Percentiles rank a stretch among this genome's conserved stretches.
These are phyloP conservation scores for Eilema griseolum DNA, from an alignment of 2,888 invertebrate species.

Conservation along the genomic window DNA sequence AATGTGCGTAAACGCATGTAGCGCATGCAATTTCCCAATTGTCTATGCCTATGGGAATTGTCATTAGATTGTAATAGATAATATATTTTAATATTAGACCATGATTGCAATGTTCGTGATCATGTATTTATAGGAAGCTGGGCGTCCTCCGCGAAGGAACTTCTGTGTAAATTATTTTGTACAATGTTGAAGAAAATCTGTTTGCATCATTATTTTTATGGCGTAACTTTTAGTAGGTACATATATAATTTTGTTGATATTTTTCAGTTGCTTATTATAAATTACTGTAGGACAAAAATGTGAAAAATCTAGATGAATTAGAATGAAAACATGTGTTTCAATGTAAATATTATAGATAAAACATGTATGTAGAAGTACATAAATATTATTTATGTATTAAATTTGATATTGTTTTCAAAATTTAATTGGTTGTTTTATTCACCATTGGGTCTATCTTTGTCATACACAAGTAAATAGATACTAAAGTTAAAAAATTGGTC, in stretches of 20 bases:
- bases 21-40: constrained; percentile 50
- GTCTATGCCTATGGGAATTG: constrained; percentile 55
- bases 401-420: constrained; percentile 88
- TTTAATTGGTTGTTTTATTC: constrained; percentile 78
- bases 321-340: constrained; percentile 83
- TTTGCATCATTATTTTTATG: constrained; percentile 76
- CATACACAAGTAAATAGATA: not conserved
- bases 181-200: constrained; percentile 70
- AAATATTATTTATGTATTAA: constrained; percentile 87
- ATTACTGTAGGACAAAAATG: constrained; percentile 71
- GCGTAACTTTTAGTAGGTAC: constrained; percentile 56
- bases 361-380: constrained; percentile 86
- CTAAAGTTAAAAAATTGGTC: too few relatives aligned
- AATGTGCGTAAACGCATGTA: constrained; percentile 51
- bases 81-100: constrained; percentile 74
- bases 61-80: constrained; percentile 67
- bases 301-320: constrained; percentile 76
- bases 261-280: constrained; percentile 79
- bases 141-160: constrained; percentile 58
- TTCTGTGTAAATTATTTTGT: constrained; percentile 82
- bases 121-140: constrained; percentile 60
- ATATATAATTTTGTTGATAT: constrained; percentile 73
- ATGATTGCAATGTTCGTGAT: constrained; percentile 66
- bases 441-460: not conserved
- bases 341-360: constrained; percentile 84